Conservation (phyloP, 1,140 invertebrate species). For the Pseudomyrmex dendroicus region DNA sequence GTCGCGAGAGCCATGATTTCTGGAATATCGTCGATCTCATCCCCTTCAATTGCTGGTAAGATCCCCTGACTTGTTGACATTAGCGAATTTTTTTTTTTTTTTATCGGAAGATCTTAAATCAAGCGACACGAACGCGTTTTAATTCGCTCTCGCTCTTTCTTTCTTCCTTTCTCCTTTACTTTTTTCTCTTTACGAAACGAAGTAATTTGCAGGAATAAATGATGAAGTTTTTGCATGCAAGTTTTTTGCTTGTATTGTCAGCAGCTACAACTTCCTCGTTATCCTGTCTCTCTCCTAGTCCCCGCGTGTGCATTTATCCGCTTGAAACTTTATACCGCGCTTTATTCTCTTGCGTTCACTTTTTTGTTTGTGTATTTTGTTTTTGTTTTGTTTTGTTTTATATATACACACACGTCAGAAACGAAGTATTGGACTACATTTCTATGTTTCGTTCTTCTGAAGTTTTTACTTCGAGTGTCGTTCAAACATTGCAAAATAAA, state of each 20-base stretch:
- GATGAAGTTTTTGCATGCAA: not conserved
- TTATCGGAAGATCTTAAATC: not conserved
- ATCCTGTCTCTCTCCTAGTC: not conserved
- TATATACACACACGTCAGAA: not conserved
- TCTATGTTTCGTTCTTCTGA: not conserved
- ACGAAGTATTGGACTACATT: not conserved
- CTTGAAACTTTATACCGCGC: not conserved
- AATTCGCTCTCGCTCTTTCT: too few species aligned
- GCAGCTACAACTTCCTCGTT: not conserved
- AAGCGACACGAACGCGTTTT: not conserved
- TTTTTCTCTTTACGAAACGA: not conserved
- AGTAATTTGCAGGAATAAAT: not conserved
- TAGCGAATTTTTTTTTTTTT: not conserved
- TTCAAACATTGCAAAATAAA: not conserved
- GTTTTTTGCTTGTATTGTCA: not conserved
- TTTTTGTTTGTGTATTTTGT: not conserved
- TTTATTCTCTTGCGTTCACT: not conserved
- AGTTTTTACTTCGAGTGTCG: not conserved
- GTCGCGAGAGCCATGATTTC: constrained; percentile 76
- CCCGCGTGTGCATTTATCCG: not conserved
- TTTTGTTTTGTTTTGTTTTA: not conserved
- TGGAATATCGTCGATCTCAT: constrained; percentile 81
- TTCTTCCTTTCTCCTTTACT: too few species aligned
- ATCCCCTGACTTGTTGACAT: not conserved
- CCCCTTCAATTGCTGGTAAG: constrained; percentile 85